Base-by-base conservation (phyloP, 1,140 invertebrate genomes). In the Paramacrobiotus metropolitanus region DNA sequence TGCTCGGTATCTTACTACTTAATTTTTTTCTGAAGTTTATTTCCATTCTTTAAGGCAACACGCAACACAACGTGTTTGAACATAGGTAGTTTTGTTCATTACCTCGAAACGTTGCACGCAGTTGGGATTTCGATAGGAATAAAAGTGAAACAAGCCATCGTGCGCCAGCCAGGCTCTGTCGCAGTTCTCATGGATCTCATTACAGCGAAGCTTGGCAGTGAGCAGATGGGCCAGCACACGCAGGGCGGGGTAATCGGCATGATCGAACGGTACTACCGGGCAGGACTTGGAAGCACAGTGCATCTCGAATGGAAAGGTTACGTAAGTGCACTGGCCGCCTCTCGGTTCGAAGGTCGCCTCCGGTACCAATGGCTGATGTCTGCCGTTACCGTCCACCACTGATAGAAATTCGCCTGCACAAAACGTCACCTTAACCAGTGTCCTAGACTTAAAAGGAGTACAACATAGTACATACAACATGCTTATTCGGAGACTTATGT, bases 121-220 rank as follows among this genome's bases (percentile, higher is more conserved):
- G 68, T 87, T 83, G 0, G 88, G 87, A 75, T 94, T 88, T 64
- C 85, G 75, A 65, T 87, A 90, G 1, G 85, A 87, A 68, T 81
- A 90, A 67, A 83, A 89, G 29, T 76, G 77, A 62, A 90, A 83
- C 4, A 81, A 74, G 20, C 86, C 87, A 66, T 83, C 80, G 0
- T 78, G 69, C 1, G 76, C 76, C 60, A 68, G 18, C 1, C 71
- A 77, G 0, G 84, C 84, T 1, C 89, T 88, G 34, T 84, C 82
- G 1, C 89, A 21, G 18, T 61, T 44, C 64, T 64, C 71, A 69
- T 88, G 77, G 2, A 94, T 80, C 67, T 87, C 81, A 1, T 82
- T 80, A 69, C 87, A 82, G 1, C 93, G 75, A 71, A 86, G 93
- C 68, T 86, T 83, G 0, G 83, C 80, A 0, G 82, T 80, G 15